Percentiles rank a stretch among this genome's conserved stretches.
Evolutionary conservation across 2,797 vertebrate species (phyloP).

Genomic region (Urocyon cinereoargenteus): DNA sequence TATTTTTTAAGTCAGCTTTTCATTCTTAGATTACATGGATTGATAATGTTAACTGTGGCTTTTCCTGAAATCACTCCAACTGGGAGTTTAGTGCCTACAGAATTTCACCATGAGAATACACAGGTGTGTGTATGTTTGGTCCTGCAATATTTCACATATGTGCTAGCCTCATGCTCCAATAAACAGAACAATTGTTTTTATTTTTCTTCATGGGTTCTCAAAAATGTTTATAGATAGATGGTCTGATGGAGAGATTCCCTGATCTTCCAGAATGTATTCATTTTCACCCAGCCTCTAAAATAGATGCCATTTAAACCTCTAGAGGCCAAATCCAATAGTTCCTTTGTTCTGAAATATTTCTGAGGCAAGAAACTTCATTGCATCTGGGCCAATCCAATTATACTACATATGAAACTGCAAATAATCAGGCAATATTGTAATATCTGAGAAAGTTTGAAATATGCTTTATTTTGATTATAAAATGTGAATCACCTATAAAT

Average conservation of each 20-base stretch:
- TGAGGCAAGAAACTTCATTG: not conserved
- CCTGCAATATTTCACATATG: not conserved
- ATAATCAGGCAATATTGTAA: not conserved
- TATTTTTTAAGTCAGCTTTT: not conserved
- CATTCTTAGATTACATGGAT: not conserved
- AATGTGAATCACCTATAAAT: slow-evolving; percentile 19
- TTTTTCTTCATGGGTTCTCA: slow-evolving; percentile 12
- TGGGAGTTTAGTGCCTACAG: not conserved
- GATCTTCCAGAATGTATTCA: slow-evolving; percentile 6
- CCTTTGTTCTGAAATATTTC: slow-evolving; percentile 20
- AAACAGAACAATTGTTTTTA: not conserved
- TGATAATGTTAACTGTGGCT: not conserved
- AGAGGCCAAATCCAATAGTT: not conserved
- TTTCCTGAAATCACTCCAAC: slow-evolving; percentile 2
- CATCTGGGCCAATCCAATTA: not conserved
- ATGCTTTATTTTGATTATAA: slow-evolving; percentile 25
- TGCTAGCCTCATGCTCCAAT: not conserved
- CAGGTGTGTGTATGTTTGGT: not conserved
- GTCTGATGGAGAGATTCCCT: not conserved
- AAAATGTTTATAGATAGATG: not conserved
- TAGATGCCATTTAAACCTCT: not conserved
- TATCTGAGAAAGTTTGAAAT: slow-evolving; percentile 11
- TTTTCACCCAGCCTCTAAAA: not conserved
- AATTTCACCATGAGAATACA: not conserved
- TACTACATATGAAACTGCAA: not conserved